phyloP scores from a whole-genome alignment of 2,888 invertebrate genomes.

The Heliconius hortense region DNA sequence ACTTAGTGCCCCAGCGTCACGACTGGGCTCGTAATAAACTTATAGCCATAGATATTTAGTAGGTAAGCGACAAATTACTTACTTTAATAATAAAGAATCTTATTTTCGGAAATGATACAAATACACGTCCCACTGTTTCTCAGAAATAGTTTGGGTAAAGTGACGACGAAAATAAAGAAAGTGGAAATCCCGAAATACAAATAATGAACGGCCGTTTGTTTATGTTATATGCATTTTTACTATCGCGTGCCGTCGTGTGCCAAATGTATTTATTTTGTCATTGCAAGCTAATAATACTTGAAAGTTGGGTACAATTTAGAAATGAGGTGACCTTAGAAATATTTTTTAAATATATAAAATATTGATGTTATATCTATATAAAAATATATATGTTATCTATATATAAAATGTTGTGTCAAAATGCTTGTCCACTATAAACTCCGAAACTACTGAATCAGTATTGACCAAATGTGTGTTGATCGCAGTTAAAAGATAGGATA shows the following conservation, averaged over 20 bases:
- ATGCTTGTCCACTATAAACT: no score
- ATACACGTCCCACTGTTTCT: conserved; percentile 8
- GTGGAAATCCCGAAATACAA: conserved; percentile 5
- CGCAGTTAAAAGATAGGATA: no score
- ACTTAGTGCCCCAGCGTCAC: no score
- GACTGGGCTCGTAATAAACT: no score
- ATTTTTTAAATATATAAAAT: neutral
- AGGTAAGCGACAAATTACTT: no score
- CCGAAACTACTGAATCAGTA: no score
- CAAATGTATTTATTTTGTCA: conserved; percentile 22
- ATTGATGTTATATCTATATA: neutral
- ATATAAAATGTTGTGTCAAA: no score
- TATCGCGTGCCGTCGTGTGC: conserved; percentile 5
- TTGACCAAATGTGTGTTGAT: no score
- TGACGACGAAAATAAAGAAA: conserved; percentile 3
- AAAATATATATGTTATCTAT: neutral
- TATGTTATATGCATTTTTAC: conserved; percentile 25
- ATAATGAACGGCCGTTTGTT: conserved; percentile 5
- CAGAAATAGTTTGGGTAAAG: conserved; percentile 18
- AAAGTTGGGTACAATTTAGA: neutral
- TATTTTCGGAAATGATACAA: neutral
- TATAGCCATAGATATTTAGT: no score
- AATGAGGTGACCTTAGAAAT: conserved; percentile 4
- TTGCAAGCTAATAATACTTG: conserved; percentile 13
- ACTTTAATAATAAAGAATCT: neutral